A percentile compares a stretch with the other conserved stretches of the same genome.
Evolutionary conservation across 2,888 invertebrate species (phyloP).

Genomic region (Rhingia rostrata): DNA sequence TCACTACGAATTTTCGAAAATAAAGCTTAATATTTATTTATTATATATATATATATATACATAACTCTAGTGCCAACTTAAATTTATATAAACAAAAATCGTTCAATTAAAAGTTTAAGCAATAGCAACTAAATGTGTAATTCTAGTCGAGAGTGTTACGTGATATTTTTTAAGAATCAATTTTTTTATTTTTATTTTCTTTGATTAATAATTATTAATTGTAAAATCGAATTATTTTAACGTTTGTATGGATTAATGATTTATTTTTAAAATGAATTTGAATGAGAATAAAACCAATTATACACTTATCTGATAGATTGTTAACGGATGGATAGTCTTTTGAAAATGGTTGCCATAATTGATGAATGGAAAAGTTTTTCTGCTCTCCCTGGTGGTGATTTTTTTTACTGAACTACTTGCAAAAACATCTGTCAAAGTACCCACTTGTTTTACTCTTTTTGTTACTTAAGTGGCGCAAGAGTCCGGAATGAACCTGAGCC

Average conservation of each 20-base stretch:
- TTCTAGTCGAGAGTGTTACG: conserved; percentile 74
- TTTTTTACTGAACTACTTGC: too few relatives aligned
- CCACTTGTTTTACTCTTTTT: too few relatives aligned
- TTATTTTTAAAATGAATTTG: conserved; percentile 56
- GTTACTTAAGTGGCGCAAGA: too few relatives aligned
- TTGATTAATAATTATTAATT: conserved; percentile 8
- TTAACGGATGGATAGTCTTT: too few relatives aligned
- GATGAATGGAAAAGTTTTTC: too few relatives aligned
- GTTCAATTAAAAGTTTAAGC: conserved; percentile 59
- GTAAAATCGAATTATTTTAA: conserved; percentile 14
- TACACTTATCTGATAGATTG: background rate
- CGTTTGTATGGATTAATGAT: conserved; percentile 42
- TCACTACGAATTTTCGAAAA: conserved; percentile 3
- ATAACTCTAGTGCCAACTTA: conserved; percentile 63
- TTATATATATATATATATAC: conserved; percentile 7
- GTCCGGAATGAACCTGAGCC: too few relatives aligned
- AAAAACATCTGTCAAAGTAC: too few relatives aligned
- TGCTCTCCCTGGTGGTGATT: too few relatives aligned
- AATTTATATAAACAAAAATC: conserved; percentile 16
- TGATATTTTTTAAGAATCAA: conserved; percentile 71
- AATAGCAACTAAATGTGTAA: conserved; percentile 63
- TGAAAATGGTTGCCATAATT: too few relatives aligned
- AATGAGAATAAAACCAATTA: conserved; percentile 51
- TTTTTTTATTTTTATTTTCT: conserved; percentile 53
- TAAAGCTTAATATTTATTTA: conserved; percentile 3